Evolutionary conservation across 2,888 invertebrate species (phyloP).

Genomic region (Ophioninae sp.): DNA sequence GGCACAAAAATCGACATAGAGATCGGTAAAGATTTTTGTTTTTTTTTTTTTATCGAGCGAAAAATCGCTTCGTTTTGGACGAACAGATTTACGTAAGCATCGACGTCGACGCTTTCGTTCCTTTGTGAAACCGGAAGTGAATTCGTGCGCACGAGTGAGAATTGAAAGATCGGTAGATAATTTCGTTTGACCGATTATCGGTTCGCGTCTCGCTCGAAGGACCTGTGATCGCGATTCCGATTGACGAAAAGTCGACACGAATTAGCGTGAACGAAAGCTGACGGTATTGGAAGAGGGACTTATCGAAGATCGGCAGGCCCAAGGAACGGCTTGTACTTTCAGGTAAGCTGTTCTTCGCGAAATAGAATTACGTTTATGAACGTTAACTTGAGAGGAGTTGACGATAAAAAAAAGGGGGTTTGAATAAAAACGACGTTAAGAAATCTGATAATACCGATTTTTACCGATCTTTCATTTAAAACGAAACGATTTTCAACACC

Average conservation of each 20-base stretch:
- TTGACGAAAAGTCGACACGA: not conserved
- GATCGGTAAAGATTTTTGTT: not conserved
- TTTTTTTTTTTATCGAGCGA: not conserved
- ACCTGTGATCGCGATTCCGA: not conserved
- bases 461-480: not conserved
- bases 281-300: not conserved
- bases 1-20: not conserved
- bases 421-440: not conserved
- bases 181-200: not conserved
- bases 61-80: not conserved
- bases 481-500: too few species aligned
- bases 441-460: not conserved
- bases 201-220: not conserved
- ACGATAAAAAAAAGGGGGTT: too few species aligned
- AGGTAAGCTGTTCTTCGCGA: conserved; percentile 4
- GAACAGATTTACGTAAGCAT: not conserved
- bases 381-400: not conserved
- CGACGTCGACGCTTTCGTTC: not conserved
- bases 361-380: not conserved
- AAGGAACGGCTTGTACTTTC: not conserved
- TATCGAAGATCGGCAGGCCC: not conserved
- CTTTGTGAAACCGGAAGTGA: conserved; percentile 11
- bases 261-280: not conserved
- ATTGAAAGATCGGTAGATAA: not conserved
- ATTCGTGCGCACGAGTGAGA: conserved; percentile 7